Base-by-base conservation (phyloP, 2,113 vertebrate genomes). In the Lophochroa leadbeateri region DNA sequence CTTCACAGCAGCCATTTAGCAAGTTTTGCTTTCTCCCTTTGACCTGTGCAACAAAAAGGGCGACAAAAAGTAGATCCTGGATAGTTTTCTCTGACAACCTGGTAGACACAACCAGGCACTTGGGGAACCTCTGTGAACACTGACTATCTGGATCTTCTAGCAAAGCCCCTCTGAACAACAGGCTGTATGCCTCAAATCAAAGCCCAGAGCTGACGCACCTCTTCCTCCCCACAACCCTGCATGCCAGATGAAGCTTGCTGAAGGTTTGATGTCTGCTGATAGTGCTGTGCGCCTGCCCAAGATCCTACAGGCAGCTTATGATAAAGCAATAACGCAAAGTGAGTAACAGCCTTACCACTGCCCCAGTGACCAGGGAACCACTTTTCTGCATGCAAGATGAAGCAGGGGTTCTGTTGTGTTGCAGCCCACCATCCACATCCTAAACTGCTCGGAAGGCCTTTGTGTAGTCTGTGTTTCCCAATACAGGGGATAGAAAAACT, bases 261-360 rank as follows among this genome's bases (percentile, higher is more conserved):
- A 18, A 69, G 35, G 11, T 57, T 63, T 53, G 52, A 28, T 61
- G 13, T 37, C 53, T 50, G 47, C 28, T 50, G 74, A 11, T 23
- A 44, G 31, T 6, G 37, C 5, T 53, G 13, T 29, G 60, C n/a
- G 20, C 43, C 58, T 83, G 60, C 31, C n/a, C 46, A 53, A 31
- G 58, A 52, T 46, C n/a, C n/a, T 28, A 27, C 61, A 28, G 47
- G 52, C 15, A 61, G 60, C 21, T 72, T 53, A 14, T 9, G n/a
- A 49, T 14, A 41, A 71, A 68, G 21, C 20, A 64, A n/a, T 13
- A 69, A 17, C 0, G 0, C 0, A 0, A 63, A 37, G 27, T 19
- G 7, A 92, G 12, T 24, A 55, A 68, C 5, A 41, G 10, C 37
- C 20, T 65, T 44, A 16, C 20, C 17, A 65, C 13, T 9, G 5